Evolutionary conservation across 2,888 invertebrate species (phyloP).

Genomic region (Flabesymbios commensalis): DNA sequence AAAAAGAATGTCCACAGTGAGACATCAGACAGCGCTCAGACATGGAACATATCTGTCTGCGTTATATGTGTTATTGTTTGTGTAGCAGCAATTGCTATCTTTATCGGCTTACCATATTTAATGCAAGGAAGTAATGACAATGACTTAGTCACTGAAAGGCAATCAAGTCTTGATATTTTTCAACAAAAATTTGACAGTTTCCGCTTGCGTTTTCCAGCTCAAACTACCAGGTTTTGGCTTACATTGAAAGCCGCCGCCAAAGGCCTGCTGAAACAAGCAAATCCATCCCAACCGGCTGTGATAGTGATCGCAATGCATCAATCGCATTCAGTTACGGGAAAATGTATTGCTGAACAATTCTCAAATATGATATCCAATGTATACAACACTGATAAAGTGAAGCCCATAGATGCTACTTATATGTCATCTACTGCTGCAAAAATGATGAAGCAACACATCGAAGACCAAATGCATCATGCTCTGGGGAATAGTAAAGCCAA

Average conservation of each 20-base stretch:
- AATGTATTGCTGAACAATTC: constrained; percentile 11
- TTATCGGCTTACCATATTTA: no score
- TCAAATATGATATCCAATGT: constrained; percentile 9
- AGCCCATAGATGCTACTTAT: background rate
- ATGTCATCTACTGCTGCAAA: background rate
- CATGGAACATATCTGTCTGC: no score
- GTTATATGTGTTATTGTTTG: no score
- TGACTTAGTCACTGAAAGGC: no score
- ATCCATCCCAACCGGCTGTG: constrained; percentile 12
- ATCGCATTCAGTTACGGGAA: background rate
- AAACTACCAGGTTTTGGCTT: constrained; percentile 12
- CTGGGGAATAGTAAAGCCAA: constrained; percentile 26
- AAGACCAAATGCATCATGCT: constrained; percentile 34
- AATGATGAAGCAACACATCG: constrained; percentile 36
- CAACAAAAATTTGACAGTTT: no score
- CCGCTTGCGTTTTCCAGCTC: constrained; percentile 19
- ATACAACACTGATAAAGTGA: background rate
- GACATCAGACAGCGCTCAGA: no score
- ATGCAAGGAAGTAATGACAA: no score
- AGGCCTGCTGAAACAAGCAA: background rate
- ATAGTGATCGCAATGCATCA: constrained; percentile 7
- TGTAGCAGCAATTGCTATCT: no score
- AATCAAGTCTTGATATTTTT: no score
- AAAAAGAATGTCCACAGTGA: no score
- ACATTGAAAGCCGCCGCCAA: constrained; percentile 15